These are phyloP conservation scores for Scomber scombrus DNA, from an alignment of 2,113 vertebrate genomes.

Conservation along the genomic window DNA sequence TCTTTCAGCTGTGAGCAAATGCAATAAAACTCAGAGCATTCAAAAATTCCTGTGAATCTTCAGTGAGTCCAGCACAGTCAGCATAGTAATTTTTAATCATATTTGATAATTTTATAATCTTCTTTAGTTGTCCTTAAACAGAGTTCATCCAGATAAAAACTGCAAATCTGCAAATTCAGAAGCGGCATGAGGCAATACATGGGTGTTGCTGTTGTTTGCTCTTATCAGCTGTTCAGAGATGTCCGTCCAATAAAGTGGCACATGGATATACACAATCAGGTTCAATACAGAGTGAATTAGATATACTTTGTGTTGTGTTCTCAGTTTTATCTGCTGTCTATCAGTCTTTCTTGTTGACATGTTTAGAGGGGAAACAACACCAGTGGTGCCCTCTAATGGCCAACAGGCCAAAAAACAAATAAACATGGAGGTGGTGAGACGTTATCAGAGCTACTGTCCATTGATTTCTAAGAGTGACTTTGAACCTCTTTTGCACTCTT, in stretches of 20 bases:
- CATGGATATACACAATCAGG: conserved; percentile 22
- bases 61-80: conserved; percentile 40
- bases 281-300: conserved; percentile 6
- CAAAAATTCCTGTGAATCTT: conserved; percentile 7
- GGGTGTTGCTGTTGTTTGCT: conserved; percentile 54
- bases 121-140: conserved; percentile 61
- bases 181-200: conserved; percentile 57
- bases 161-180: conserved; percentile 70
- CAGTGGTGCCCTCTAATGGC: conserved; percentile 68
- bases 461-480: conserved; percentile 71
- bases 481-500: conserved; percentile 63
- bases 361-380: conserved; percentile 29
- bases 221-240: conserved; percentile 51
- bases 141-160: conserved; percentile 71
- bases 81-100: conserved; percentile 58
- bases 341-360: conserved; percentile 45
- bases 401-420: conserved; percentile 17
- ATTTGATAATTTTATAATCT: conserved; percentile 55
- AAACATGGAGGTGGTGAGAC: conserved; percentile 30
- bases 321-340: conserved; percentile 11
- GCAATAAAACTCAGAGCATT: conserved; percentile 24
- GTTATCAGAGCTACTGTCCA: conserved; percentile 78
- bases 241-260: background rate
- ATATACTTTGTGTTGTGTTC: background rate
- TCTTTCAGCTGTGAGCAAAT: conserved; percentile 45